Base-by-base conservation (phyloP, 53 echinoderm and acorn worm species). In the Echinarachnius parma region DNA sequence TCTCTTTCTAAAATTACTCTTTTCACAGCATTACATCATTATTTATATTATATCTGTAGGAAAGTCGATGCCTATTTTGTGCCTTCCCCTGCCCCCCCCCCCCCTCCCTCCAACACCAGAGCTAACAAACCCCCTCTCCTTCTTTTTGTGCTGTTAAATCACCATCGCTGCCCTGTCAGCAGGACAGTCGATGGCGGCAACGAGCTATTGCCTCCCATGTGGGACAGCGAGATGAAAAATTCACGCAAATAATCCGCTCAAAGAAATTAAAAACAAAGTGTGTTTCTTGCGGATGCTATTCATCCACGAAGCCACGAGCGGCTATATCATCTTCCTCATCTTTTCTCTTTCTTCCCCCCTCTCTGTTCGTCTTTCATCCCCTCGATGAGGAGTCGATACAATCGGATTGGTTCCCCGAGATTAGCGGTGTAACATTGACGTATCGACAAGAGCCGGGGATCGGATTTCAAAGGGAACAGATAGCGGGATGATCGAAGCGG, bases 361-460 rank as follows among this genome's bases (percentile, higher is more conserved):
- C 42, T 39, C 19, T 68, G 49, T 49, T 31, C n/a, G n/a, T n/a
- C n/a, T n/a, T n/a, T n/a, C n/a, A n/a, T n/a, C n/a, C n/a, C n/a
- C n/a, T n/a, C n/a, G n/a, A n/a, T n/a, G 49, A 49, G 48, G 52
- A 68, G 68, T 68, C 68, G 74, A 72, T 72, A 56, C 57, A 56
- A 56, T 72, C 74, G 27, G 74, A 72, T 56, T 56, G 74, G 74
- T 35, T 50, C 74, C 68, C 25, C 36, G 29, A 56, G 74, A 72
- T 72, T 72, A 72, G 74, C 57, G 55, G 57, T 72, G 56, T 72
- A 44, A 56, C 74, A 42, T 72, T 72, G 74, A 72, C 74, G 57
- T 37, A 72, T 72, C 56, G 74, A 72, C 74, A 72, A 72, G 56
- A 21, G 39, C 36, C 35, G 9, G 9, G 28, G 74, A 39, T 72